Percentiles rank a stretch among this genome's conserved stretches.
These are phyloP conservation scores for Sceloporus undulatus DNA, from an alignment of 2,113 vertebrate genomes.

Conservation along the genomic window DNA sequence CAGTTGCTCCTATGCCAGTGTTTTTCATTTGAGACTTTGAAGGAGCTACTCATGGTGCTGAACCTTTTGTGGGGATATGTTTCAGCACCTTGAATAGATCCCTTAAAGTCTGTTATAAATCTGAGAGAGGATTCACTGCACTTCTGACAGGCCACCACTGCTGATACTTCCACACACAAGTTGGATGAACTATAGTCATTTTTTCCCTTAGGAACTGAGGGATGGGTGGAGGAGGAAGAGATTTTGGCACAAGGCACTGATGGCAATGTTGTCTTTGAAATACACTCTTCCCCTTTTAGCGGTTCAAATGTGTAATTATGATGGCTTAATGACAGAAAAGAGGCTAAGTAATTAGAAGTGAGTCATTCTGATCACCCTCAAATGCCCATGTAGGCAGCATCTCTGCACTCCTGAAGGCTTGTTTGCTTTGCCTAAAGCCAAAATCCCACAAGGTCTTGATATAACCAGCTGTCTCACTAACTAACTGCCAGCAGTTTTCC, in stretches of 20 bases:
- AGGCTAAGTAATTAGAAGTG: constrained; percentile 78
- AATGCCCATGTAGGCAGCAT: constrained; percentile 70
- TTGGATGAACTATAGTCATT: constrained; percentile 74
- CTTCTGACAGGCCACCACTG: no score
- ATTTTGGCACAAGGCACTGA: constrained; percentile 70
- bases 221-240: not conserved
- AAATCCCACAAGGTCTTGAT: constrained; percentile 80
- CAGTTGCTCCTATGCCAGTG: no score
- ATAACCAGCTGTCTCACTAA: constrained; percentile 84
- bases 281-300: constrained; percentile 70
- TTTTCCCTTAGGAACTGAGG: constrained; percentile 63
- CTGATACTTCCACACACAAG: constrained; percentile 40
- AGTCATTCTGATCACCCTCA: constrained; percentile 74
- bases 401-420: constrained; percentile 72
- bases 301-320: constrained; percentile 72
- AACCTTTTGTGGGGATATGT: no score
- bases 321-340: constrained; percentile 76
- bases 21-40: no score
- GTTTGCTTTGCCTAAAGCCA: constrained; percentile 82
- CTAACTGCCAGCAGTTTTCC: constrained; percentile 77
- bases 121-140: no score
- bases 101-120: no score
- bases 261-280: constrained; percentile 68
- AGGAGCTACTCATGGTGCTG: no score
- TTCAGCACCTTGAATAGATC: no score